phyloP scores from a whole-genome alignment of 2,888 invertebrate genomes.

The Drepana falcataria region DNA sequence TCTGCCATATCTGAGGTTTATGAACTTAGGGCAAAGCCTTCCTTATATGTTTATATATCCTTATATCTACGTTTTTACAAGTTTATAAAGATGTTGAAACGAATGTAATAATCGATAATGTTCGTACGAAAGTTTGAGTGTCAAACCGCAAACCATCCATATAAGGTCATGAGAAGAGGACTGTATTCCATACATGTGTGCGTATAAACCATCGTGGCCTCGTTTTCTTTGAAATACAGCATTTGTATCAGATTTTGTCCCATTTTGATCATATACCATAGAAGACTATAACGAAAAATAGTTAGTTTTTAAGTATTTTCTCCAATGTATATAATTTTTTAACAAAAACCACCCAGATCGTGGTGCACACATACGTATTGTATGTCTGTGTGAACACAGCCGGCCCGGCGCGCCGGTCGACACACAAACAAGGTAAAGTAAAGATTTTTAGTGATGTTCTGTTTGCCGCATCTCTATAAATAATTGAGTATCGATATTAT shows the following conservation, averaged over 20 bases:
- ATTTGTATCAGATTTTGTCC: neutral
- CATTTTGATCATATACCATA: neutral
- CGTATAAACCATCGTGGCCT: neutral
- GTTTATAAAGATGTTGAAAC: no score
- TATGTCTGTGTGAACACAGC: slow-evolving; percentile 21
- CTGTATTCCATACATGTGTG: slow-evolving; percentile 5
- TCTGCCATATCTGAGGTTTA: no score
- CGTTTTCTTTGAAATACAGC: neutral
- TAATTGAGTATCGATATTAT: slow-evolving; percentile 5
- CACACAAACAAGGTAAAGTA: slow-evolving; percentile 28
- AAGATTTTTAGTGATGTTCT: slow-evolving; percentile 37
- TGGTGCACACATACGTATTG: slow-evolving; percentile 17
- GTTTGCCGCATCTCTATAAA: neutral
- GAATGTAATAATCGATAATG: no score
- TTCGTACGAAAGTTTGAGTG: neutral
- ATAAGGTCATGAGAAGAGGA: slow-evolving; percentile 11
- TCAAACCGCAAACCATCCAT: slow-evolving; percentile 3
- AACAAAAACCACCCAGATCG: slow-evolving; percentile 24
- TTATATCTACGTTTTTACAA: no score
- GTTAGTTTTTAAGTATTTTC: neutral
- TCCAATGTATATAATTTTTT: slow-evolving; percentile 1
- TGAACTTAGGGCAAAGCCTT: no score
- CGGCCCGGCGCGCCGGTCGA: slow-evolving; percentile 19
- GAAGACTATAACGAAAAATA: neutral
- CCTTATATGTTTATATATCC: no score